Evolutionary conservation across 2,888 invertebrate species (phyloP), one percentile per base, ranked within the genome.

Genomic region (Acanthoscelides obtectus): DNA sequence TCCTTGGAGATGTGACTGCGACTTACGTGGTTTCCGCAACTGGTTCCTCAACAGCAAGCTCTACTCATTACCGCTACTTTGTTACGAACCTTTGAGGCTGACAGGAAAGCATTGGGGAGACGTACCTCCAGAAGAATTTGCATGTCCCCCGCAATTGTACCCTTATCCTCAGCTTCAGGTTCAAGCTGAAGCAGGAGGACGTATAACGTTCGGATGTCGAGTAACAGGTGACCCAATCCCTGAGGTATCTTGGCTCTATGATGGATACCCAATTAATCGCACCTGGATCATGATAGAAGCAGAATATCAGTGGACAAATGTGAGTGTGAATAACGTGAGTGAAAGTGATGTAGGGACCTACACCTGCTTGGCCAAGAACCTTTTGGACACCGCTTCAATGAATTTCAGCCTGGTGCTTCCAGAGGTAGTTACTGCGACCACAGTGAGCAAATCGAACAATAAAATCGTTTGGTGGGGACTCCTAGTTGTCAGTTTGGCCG

Each of bases 1-100:
- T 84, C 95, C 94, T 4, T 97, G 96, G 96, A 89, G 90, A 81
- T 97, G 97, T 84, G 95, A 97, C 84, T 97, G 97, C 84, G 90
- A 93, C 76, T 85, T 97, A 72, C 89, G 95, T 70, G 92, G 92
- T 73, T 94, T 96, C 79, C 90, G 95, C 73, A 91, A 91, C 78
- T 96, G 96, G 95, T 91, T 95, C 82, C 88, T 95, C 70, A 89
- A 90, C 70, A 92, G 91, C 79, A 94, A 94, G 79, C 87, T 96
- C 70, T 81, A 83, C 72, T 92, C 93, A 17, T 90, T 92, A 75
- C 90, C 93, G 66, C 88, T 95, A 77, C 87, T 89, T 69, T 94
- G 94, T 81, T 89, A 89, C 19, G 91, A 91, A 69, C 96, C 96
- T 0, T 86, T 89, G 3, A 87, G 89, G 68, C 87, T 94, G 75